Base-by-base conservation (phyloP, 1,140 invertebrate species). In the Microplitis mediator region DNA sequence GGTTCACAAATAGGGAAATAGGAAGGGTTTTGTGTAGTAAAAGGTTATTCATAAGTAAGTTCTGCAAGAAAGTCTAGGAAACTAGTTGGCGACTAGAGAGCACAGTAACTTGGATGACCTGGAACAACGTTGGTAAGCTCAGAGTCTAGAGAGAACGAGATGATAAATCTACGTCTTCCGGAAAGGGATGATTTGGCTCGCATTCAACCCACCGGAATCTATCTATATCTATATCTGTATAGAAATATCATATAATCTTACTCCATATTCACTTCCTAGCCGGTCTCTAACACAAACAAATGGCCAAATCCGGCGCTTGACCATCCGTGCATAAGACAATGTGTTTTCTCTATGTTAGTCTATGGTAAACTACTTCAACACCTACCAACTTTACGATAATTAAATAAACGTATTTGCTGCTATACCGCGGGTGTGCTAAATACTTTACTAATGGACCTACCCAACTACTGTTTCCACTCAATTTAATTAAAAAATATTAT, bases 131-230 rank as follows among this genome's bases (percentile, higher is more conserved):
- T 23, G 13, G 14, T 34, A 16, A 34, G 8, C 32, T 11, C 14
- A 4, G 11, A 32, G 23, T 39, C 39, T 16, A 39, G 14, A 32
- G 39, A n/a, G 45, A 34, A 54, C 51, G 36, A 52, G 61, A 36
- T 66, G 51, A 67, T 72, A 72, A 72, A 72, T 72, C 71, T 66
- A 39, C 39, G 63, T 72, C 63, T 72, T 60, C 63, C 63, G 70
- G 71, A 58, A 71, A 72, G 52, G 32, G 62, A 72, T 72, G 71
- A 72, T 72, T 72, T 72, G 71, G 71, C 71, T 66, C 54, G 71
- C 71, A 66, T 72, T 72, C 71, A 72, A 72, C 63, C 52, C 63
- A n/a, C 36, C 63, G 34, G 63, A 50, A 6, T 45, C 39, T 45
- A 45, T 45, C 6, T 45, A 45, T 45, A 45, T 45, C 39, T 45